Percentiles rank a stretch among this genome's conserved stretches.
Evolutionary conservation across 2,888 invertebrate genomes (phyloP).

Genomic region (Cephus rjabovi): DNA sequence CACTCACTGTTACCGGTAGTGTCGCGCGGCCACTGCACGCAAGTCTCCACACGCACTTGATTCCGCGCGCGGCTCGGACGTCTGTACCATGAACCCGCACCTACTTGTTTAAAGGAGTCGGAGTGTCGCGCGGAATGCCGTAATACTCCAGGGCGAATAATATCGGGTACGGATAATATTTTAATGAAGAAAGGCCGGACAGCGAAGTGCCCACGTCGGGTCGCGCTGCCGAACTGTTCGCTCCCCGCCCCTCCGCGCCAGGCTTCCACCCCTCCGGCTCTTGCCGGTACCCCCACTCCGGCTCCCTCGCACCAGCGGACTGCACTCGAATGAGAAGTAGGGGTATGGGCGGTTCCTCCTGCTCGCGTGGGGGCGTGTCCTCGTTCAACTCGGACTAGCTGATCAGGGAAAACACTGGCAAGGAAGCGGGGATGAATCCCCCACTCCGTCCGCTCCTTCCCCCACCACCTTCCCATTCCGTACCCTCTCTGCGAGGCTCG

Average conservation of each 20-base stretch:
- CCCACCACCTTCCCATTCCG: constrained; percentile 14
- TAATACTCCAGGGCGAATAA: constrained; percentile 7
- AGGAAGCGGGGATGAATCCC: background rate
- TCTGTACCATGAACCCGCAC: too few relatives aligned
- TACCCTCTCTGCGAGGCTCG: constrained; percentile 7
- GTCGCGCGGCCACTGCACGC: background rate
- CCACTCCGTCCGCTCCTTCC: constrained; percentile 11
- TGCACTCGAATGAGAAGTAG: constrained; percentile 7
- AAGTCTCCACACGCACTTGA: background rate
- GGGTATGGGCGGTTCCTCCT: constrained; percentile 11
- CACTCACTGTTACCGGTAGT: constrained; percentile 6
- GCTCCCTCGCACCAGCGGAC: constrained; percentile 13
- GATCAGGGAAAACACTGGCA: background rate
- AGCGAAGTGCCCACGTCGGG: constrained; percentile 67
- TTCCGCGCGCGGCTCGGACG: background rate
- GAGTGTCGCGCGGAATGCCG: constrained; percentile 7
- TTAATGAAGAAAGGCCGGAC: constrained; percentile 66
- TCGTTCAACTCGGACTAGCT: background rate
- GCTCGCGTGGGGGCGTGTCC: constrained; percentile 13
- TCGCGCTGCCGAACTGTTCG: constrained; percentile 66
- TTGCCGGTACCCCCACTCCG: constrained; percentile 13
- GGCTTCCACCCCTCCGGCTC: constrained; percentile 49
- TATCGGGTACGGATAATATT: constrained; percentile 57
- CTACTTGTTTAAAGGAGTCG: constrained; percentile 4
- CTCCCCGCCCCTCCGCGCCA: constrained; percentile 63